Evolutionary conservation across 2,113 vertebrate species (phyloP).

Genomic region (Furnarius figulus): DNA sequence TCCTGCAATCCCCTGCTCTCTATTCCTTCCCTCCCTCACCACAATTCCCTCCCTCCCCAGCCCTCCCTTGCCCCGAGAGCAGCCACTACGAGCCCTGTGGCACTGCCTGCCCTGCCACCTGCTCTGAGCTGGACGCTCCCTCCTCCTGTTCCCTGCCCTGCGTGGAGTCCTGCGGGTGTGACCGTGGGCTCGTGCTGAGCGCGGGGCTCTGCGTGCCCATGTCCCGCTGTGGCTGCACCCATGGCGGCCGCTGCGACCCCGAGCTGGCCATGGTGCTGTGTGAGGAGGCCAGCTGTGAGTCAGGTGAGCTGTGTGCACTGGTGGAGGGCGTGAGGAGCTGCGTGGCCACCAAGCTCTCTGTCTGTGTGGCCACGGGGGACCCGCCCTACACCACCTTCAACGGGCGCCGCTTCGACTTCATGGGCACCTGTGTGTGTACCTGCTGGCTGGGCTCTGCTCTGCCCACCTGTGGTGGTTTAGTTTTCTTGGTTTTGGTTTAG

Average conservation of each 20-base stretch:
- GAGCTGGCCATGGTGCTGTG: slow-evolving; percentile 62
- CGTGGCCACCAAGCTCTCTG: background rate
- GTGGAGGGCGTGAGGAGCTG: slow-evolving; percentile 67
- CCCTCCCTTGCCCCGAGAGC: slow-evolving; percentile 55
- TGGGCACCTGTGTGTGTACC: slow-evolving; percentile 81
- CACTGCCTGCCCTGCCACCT: slow-evolving; percentile 63
- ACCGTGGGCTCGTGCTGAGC: slow-evolving; percentile 43
- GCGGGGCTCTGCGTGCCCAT: background rate
- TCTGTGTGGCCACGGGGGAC: slow-evolving; percentile 70
- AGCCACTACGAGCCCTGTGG: slow-evolving; percentile 77
- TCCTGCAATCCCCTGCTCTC: background rate
- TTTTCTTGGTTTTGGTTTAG: too few species aligned
- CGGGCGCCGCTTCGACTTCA: slow-evolving; percentile 74
- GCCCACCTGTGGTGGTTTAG: too few species aligned
- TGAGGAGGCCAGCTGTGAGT: slow-evolving; percentile 49
- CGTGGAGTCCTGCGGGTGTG: slow-evolving; percentile 70
- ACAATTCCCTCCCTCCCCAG: background rate
- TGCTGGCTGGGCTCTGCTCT: slow-evolving; percentile 6
- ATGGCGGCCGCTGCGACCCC: slow-evolving; percentile 39
- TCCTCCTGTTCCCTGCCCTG: slow-evolving; percentile 39
- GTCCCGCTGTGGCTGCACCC: slow-evolving; percentile 62
- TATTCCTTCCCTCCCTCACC: background rate
- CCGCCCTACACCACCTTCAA: slow-evolving; percentile 83
- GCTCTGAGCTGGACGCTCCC: background rate
- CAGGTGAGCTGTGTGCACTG: slow-evolving; percentile 39